Percentiles rank a stretch among this genome's conserved stretches.
Conservation (phyloP, 2,797 vertebrate genomes). For the Orientallactaga sibirica region DNA sequence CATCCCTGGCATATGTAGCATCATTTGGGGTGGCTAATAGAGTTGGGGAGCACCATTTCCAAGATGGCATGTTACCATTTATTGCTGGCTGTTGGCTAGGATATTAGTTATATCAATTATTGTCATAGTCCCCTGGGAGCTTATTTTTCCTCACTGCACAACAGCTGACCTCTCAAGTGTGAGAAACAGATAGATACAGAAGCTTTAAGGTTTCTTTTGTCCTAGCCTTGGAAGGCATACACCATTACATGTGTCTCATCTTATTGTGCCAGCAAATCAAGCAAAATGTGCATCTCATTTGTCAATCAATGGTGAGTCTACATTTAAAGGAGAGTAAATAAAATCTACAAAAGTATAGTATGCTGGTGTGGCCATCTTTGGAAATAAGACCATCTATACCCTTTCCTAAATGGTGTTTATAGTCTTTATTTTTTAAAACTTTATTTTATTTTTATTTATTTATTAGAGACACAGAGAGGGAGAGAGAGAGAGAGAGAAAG, state of each 20-base stretch:
- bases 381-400: not conserved
- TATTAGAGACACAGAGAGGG: too few relatives aligned
- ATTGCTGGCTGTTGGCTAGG: constrained; percentile 1
- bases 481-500: too few relatives aligned
- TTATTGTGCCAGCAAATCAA: not conserved
- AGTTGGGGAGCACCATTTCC: not conserved
- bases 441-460: too few relatives aligned
- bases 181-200: constrained; percentile 48
- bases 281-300: not conserved
- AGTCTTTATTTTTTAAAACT: not conserved
- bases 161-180: not conserved
- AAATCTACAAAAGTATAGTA: not conserved
- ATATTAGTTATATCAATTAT: constrained; percentile 2
- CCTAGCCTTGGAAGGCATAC: not conserved
- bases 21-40: not conserved
- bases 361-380: not conserved
- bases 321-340: not conserved
- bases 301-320: not conserved
- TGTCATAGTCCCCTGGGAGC: not conserved
- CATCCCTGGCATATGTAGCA: not conserved
- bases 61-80: not conserved
- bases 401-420: constrained; percentile 16
- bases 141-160: not conserved
- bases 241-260: constrained; percentile 30
- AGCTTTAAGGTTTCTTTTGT: not conserved